Percentiles rank a stretch among this genome's conserved stretches.
Evolutionary conservation across 2,113 vertebrate genomes (phyloP).

Genomic region (Sorex araneus): DNA sequence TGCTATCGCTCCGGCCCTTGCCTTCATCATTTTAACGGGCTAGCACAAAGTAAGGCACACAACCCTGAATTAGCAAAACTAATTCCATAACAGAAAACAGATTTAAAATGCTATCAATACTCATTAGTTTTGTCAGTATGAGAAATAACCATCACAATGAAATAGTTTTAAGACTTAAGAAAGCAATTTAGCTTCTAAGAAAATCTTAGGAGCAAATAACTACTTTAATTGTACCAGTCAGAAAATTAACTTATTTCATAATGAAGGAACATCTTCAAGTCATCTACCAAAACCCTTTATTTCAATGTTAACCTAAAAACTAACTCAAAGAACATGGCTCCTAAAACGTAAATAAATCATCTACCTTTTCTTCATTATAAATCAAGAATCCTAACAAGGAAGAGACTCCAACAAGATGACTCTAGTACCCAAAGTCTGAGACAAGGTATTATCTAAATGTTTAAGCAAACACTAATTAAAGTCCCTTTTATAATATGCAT

Average conservation of each 20-base stretch:
- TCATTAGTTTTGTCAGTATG: neutral
- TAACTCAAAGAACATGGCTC: slow-evolving; percentile 8
- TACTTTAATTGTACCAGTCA: neutral
- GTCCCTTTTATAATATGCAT: slow-evolving; percentile 32
- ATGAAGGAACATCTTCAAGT: neutral
- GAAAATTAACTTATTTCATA: slow-evolving; percentile 37
- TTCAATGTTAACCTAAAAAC: slow-evolving; percentile 38
- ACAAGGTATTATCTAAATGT: slow-evolving; percentile 2
- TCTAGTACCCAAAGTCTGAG: slow-evolving; percentile 15
- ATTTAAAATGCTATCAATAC: neutral
- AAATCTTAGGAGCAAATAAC: neutral
- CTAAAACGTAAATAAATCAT: slow-evolving; percentile 8
- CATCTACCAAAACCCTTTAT: neutral
- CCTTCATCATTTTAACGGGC: neutral
- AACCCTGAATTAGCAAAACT: neutral
- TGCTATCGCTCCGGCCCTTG: too few species aligned
- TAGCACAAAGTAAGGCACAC: neutral
- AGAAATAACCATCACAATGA: neutral
- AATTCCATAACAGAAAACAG: neutral
- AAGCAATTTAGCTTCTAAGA: slow-evolving; percentile 48
- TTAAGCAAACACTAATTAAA: slow-evolving; percentile 22
- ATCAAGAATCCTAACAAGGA: slow-evolving; percentile 35
- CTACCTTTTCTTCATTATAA: slow-evolving; percentile 11
- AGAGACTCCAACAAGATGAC: neutral
- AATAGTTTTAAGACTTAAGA: too few species aligned